Conservation (phyloP, 1,140 invertebrate genomes). For the Apis florea region DNA sequence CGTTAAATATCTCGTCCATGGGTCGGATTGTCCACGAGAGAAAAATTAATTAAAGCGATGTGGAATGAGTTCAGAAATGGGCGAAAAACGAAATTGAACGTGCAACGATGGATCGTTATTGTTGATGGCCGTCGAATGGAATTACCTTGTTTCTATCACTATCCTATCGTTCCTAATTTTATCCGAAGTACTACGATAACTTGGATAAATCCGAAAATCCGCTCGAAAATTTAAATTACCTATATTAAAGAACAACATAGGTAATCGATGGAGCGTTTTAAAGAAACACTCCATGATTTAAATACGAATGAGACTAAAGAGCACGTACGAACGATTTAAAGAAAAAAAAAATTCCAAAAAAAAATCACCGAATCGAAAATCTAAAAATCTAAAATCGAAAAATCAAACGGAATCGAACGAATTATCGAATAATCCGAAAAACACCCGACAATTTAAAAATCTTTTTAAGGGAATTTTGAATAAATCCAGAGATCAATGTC, state of each 20-base stretch:
- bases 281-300: too few relatives aligned
- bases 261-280: too few relatives aligned
- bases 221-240: too few relatives aligned
- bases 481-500: not conserved
- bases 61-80: not conserved
- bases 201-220: not conserved
- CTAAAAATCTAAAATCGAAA: not conserved
- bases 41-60: slow-evolving; percentile 8
- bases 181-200: not conserved
- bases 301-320: too few relatives aligned
- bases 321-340: too few relatives aligned
- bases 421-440: not conserved
- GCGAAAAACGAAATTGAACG: not conserved
- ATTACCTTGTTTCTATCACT: not conserved
- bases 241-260: too few relatives aligned
- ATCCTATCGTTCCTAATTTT: not conserved
- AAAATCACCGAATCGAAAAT: not conserved
- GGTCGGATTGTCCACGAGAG: too few relatives aligned
- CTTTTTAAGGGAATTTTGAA: not conserved
- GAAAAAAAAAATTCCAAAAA: not conserved
- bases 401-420: too few relatives aligned
- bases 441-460: not conserved
- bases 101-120: not conserved
- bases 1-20: not conserved
- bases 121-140: not conserved